Percentiles rank a stretch among this genome's conserved stretches.
Conservation (phyloP, 1,140 invertebrate species). For the Harlomillsia oculata region DNA sequence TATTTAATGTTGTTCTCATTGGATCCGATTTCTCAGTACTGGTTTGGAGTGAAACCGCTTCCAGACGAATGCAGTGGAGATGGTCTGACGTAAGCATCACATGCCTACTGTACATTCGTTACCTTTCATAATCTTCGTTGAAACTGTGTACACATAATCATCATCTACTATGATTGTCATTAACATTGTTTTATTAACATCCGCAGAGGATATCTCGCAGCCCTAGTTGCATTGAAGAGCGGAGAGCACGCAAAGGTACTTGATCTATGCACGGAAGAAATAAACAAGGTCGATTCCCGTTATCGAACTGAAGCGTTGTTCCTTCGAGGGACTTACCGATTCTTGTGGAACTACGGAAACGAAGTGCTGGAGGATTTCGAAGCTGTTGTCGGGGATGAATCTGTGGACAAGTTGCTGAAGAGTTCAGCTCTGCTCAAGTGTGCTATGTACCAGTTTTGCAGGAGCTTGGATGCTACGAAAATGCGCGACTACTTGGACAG, state of each 20-base stretch:
- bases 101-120: neutral
- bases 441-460: neutral
- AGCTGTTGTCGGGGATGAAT: neutral
- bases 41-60: too few relatives aligned
- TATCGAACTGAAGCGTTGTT: neutral
- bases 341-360: neutral
- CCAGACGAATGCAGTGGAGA: neutral
- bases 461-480: neutral
- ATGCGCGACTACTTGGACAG: neutral
- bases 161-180: too few relatives aligned
- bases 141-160: too few relatives aligned
- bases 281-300: neutral
- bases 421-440: slow-evolving; percentile 9
- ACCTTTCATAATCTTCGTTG: too few relatives aligned
- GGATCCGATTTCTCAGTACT: neutral
- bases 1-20: neutral
- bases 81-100: neutral
- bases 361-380: slow-evolving; percentile 6
- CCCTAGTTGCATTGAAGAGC: neutral
- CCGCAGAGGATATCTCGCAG: slow-evolving; percentile 4
- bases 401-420: slow-evolving; percentile 5
- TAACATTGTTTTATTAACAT: too few relatives aligned
- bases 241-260: neutral
- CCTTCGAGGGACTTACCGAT: neutral
- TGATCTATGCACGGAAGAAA: slow-evolving; percentile 4